phyloP scores from a whole-genome alignment of 1,140 invertebrate species.

The Anagrus nilaparvatae region DNA sequence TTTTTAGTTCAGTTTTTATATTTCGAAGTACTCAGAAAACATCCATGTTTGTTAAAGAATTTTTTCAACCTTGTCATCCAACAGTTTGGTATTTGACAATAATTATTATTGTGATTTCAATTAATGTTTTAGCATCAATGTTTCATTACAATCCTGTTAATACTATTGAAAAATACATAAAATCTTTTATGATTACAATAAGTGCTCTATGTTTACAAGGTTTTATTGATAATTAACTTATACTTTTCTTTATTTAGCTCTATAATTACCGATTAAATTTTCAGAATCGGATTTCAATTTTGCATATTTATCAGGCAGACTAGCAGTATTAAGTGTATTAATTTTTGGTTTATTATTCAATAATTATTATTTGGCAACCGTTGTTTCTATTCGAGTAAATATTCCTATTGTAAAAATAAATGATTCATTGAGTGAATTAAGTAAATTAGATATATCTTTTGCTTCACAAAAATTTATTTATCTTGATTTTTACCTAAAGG shows the following conservation, averaged over 20 bases:
- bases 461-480: conserved; percentile 28
- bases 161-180: conserved; percentile 7
- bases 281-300: conserved; percentile 3
- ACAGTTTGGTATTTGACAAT: conserved; percentile 11
- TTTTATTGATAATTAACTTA: neutral
- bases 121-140: conserved; percentile 2
- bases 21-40: conserved; percentile 8
- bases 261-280: neutral
- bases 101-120: neutral
- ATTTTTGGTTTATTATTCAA: conserved; percentile 30
- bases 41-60: conserved; percentile 1
- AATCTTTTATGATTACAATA: conserved; percentile 5
- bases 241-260: neutral
- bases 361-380: conserved; percentile 34
- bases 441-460: conserved; percentile 24
- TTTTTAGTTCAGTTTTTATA: conserved; percentile 10
- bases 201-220: conserved; percentile 12
- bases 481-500: conserved; percentile 29
- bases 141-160: conserved; percentile 3
- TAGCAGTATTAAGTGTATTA: conserved; percentile 23
- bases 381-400: conserved; percentile 31
- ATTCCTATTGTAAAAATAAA: conserved; percentile 34
- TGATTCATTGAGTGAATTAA: conserved; percentile 28
- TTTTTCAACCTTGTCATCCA: conserved; percentile 5
- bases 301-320: conserved; percentile 14